These are phyloP conservation scores for Varanus komodoensis DNA, from an alignment of 2,113 vertebrate species.

Conservation along the genomic window DNA sequence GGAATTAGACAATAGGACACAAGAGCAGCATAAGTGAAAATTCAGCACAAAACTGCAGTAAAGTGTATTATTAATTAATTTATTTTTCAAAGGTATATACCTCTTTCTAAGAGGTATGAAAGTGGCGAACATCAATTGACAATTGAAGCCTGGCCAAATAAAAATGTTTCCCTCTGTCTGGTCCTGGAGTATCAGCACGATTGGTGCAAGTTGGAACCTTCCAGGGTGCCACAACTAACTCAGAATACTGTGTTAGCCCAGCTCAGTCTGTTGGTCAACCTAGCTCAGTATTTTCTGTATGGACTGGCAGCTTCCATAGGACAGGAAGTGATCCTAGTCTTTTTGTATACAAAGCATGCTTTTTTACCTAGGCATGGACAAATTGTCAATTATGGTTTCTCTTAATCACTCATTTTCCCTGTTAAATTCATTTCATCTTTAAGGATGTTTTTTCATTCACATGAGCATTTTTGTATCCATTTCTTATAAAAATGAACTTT, in stretches of 20 bases:
- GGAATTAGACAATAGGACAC: not conserved
- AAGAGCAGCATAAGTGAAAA: not conserved
- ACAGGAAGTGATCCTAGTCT: too few species aligned
- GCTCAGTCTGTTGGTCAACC: not conserved
- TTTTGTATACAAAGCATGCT: too few species aligned
- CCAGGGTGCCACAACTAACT: not conserved
- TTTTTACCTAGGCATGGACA: too few species aligned
- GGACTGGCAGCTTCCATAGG: not conserved
- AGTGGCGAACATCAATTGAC: too few species aligned
- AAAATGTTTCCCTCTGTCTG: not conserved
- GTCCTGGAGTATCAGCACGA: not conserved
- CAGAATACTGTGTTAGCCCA: not conserved
- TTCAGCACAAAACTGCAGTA: not conserved
- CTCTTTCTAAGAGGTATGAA: too few species aligned
- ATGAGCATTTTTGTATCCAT: too few species aligned
- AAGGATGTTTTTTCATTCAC: too few species aligned
- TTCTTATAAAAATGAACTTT: too few species aligned
- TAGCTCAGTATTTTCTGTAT: not conserved
- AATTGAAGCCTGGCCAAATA: not conserved
- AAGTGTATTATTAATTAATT: not conserved
- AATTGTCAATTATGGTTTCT: too few species aligned
- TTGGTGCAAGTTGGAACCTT: not conserved
- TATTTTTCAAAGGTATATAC: too few species aligned
- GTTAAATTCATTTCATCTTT: too few species aligned
- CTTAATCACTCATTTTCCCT: too few species aligned